Evolutionary conservation across 1,140 invertebrate species (phyloP).

Genomic region (Maconellicoccus hirsutus): DNA sequence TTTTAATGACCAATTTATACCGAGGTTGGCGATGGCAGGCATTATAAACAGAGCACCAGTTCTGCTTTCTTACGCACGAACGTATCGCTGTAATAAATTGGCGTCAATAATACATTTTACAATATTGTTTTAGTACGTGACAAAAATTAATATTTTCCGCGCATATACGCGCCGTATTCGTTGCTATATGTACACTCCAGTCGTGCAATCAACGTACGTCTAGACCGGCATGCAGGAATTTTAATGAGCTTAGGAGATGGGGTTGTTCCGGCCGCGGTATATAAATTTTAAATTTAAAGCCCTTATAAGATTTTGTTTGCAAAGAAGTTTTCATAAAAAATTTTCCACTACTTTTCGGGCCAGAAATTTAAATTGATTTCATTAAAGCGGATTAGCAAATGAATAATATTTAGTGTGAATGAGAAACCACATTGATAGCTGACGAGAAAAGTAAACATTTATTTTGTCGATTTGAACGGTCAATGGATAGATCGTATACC

Average conservation of each 20-base stretch:
- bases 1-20: slow-evolving; percentile 3
- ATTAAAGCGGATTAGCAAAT: too few species aligned
- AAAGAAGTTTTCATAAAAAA: too few species aligned
- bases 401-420: too few species aligned
- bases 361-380: too few species aligned
- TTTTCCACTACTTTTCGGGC: too few species aligned
- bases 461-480: too few species aligned
- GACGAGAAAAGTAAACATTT: too few species aligned
- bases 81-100: not conserved
- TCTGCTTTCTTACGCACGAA: not conserved
- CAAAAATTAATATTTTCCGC: not conserved
- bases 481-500: too few species aligned
- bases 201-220: not conserved
- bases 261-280: not conserved
- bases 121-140: slow-evolving; percentile 9
- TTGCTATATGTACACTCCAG: too few species aligned
- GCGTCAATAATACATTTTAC: not conserved
- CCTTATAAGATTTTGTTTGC: too few species aligned
- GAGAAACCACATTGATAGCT: too few species aligned
- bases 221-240: not conserved
- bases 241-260: not conserved
- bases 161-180: not conserved
- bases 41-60: not conserved
- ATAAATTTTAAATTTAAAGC: not conserved
- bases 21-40: not conserved